Evolutionary conservation across 2,797 vertebrate genomes (phyloP), one percentile per base, ranked within the genome.

Genomic region (Microchirus variegatus): DNA sequence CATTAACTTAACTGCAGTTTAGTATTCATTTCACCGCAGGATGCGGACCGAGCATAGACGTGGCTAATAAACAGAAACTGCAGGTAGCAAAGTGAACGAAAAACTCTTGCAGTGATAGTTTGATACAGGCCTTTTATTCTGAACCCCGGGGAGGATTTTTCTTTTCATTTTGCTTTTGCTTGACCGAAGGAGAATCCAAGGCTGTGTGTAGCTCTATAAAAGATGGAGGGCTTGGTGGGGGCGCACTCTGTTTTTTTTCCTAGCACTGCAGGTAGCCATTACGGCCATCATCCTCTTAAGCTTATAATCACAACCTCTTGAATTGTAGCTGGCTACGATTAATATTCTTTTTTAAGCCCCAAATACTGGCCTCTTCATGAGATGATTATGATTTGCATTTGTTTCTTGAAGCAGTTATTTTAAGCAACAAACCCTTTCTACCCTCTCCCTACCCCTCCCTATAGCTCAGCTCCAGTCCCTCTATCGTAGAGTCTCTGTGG

Each of bases 1-100:
- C 55, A 67, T 87, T 81, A 68, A 81, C 61, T 72, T 81, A 62
- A 66, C 72, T 44, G 53, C 50, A 73, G 72, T 75, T 81, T 77
- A 70, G 63, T 77, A 74, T 82, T 81, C 45, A 80, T 90, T 85
- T 81, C 87, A 85, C 88, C 80, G 57, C 67, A 67, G 79, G 79
- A 78, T 61, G 70, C 75, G 66, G 79, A 87, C 70, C 84, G 70
- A 71, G 56, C 88, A 80, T 75, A 91, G 89, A 92, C 92, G 88
- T 89, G 89, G 89, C 94, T 94, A 94, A 95, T 94, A 87, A 90
- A 85, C 83, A 89, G 90, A 95, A 94, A 95, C 94, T 90, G 94
- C 95, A 94, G 95, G 94, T 95, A 93, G 94, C 94, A 91, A 94
- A 93, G 94, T 94, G 93, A 93, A 92, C 35, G 61, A 92, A 93